Conservation (phyloP, 2,113 vertebrate genomes). For the Cyanoliseus patagonus region DNA sequence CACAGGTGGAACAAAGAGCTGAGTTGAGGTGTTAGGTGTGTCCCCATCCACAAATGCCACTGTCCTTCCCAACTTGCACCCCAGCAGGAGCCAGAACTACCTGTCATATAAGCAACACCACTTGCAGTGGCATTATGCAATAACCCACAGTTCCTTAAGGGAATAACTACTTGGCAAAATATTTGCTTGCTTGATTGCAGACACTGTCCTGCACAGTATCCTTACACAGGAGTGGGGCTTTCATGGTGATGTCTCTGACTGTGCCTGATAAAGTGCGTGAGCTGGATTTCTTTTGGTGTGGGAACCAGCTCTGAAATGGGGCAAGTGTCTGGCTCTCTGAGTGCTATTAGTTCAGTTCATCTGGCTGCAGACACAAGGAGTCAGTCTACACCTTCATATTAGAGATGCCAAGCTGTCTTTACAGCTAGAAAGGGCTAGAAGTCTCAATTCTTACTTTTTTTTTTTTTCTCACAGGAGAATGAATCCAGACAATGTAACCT, state of each 20-base stretch:
- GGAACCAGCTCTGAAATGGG: not conserved
- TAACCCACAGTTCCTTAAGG: not conserved
- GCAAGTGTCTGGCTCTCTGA: not conserved
- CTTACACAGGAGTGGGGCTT: not conserved
- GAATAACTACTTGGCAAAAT: not conserved
- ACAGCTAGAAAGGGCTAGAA: not conserved
- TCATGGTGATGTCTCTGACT: not conserved
- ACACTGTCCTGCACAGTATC: not conserved
- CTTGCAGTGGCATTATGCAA: not conserved
- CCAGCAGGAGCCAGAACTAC: not conserved
- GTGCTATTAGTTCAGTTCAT: not conserved
- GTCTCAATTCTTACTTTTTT: not conserved
- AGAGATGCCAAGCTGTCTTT: not conserved
- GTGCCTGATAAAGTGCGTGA: not conserved
- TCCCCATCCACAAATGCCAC: too few relatives aligned
- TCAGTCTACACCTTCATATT: not conserved
- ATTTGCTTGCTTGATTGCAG: not conserved
- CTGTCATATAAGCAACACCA: not conserved
- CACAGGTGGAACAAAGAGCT: not conserved
- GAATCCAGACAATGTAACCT: not conserved
- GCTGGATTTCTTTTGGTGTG: not conserved
- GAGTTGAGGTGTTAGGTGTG: not conserved
- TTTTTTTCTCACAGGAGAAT: not conserved
- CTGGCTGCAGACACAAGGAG: not conserved
- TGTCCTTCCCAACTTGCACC: fast-evolving